These are phyloP conservation scores for Telmatochromis sp. DNA, from an alignment of 2,113 vertebrate species.

Conservation along the genomic window DNA sequence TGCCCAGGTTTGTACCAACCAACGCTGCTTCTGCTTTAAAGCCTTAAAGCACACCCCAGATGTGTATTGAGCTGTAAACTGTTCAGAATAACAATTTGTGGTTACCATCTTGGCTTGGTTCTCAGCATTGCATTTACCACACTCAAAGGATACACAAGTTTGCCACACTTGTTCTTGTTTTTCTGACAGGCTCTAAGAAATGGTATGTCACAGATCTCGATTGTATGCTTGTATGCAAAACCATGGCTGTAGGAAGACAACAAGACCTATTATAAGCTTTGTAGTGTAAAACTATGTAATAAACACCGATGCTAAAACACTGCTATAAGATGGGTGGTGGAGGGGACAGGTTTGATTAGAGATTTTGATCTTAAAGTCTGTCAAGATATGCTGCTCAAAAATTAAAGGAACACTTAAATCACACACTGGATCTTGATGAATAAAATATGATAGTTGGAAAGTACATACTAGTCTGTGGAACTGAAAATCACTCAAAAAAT, in stretches of 20 bases:
- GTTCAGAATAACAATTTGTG: not conserved
- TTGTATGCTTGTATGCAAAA: not conserved
- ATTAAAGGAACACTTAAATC: not conserved
- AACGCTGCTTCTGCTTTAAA: not conserved
- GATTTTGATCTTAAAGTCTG: not conserved
- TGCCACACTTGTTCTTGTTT: not conserved
- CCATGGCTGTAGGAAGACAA: not conserved
- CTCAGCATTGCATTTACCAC: not conserved
- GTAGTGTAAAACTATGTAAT: not conserved
- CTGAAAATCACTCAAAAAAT: not conserved
- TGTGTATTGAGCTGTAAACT: not conserved
- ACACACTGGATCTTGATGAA: not conserved
- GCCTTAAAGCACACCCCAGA: not conserved
- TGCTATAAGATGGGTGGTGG: not conserved
- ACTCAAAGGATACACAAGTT: not conserved
- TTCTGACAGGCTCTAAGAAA: not conserved
- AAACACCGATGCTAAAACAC: not conserved
- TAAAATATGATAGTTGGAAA: not conserved
- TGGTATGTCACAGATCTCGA: not conserved
- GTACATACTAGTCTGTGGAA: not conserved
- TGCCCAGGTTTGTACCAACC: constrained; percentile 81
- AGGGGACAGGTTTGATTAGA: not conserved
- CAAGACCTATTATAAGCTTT: not conserved
- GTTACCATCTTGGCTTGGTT: not conserved
- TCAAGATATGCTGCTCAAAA: not conserved